phyloP scores from a whole-genome alignment of 2,797 vertebrate species.

The Taeniopygia guttata region DNA sequence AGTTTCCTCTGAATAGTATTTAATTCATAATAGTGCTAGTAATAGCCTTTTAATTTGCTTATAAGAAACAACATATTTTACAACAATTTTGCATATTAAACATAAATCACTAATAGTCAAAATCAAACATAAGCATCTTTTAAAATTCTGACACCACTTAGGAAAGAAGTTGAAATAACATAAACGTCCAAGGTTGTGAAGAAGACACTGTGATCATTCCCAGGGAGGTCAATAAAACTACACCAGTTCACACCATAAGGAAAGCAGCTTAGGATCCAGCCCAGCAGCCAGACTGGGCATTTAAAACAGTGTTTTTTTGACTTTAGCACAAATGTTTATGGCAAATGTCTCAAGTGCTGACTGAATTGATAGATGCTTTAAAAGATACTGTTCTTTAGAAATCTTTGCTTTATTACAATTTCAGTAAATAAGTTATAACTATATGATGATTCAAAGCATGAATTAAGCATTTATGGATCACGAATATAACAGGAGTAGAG shows the following conservation, averaged over 20 bases:
- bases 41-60: not conserved
- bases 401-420: not conserved
- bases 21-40: not conserved
- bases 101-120: not conserved
- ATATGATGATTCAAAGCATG: not conserved
- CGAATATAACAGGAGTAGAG: not conserved
- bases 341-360: not conserved
- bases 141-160: not conserved
- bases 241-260: not conserved
- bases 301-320: not conserved
- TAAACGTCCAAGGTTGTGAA: not conserved
- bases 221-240: not conserved
- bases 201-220: not conserved
- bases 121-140: not conserved
- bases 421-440: not conserved
- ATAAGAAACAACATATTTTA: not conserved
- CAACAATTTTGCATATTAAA: not conserved
- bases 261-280: not conserved
- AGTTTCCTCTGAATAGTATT: not conserved
- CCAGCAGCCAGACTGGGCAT: not conserved
- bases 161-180: not conserved
- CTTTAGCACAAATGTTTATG: not conserved
- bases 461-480: conserved; percentile 2
- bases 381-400: not conserved
- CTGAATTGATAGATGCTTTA: not conserved